These are phyloP conservation scores for Camelus bactrianus DNA, from an alignment of 2,113 vertebrate species.

Conservation along the genomic window DNA sequence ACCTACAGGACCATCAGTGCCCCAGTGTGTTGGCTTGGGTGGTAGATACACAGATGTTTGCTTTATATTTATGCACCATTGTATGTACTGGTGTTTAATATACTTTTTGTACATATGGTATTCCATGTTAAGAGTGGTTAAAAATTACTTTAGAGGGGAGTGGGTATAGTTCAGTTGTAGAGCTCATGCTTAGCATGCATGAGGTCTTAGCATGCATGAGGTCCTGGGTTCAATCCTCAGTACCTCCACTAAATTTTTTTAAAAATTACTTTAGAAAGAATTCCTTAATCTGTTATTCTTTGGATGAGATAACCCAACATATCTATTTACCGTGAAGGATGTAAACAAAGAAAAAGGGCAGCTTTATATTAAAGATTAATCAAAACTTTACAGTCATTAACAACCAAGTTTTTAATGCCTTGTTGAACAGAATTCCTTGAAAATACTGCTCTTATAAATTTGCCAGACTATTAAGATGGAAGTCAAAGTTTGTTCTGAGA, in stretches of 20 bases:
- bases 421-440: constrained; percentile 35
- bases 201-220: too few relatives aligned
- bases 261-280: background rate
- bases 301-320: background rate
- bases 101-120: background rate
- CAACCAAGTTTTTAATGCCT: constrained; percentile 11
- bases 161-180: too few relatives aligned
- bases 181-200: too few relatives aligned
- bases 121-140: constrained; percentile 2
- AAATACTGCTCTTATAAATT: constrained; percentile 51
- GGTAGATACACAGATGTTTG: background rate
- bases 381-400: background rate
- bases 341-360: background rate
- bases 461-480: constrained; percentile 42
- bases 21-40: background rate
- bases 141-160: background rate
- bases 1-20: fast-evolving
- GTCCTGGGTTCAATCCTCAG: too few relatives aligned
- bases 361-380: constrained; percentile 40
- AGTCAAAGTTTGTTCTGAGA: constrained; percentile 61
- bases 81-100: background rate
- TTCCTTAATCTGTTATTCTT: background rate
- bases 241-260: background rate
- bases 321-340: constrained; percentile 1
- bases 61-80: background rate